phyloP scores from a whole-genome alignment of 1,140 invertebrate species.

The Drosophila auraria region DNA sequence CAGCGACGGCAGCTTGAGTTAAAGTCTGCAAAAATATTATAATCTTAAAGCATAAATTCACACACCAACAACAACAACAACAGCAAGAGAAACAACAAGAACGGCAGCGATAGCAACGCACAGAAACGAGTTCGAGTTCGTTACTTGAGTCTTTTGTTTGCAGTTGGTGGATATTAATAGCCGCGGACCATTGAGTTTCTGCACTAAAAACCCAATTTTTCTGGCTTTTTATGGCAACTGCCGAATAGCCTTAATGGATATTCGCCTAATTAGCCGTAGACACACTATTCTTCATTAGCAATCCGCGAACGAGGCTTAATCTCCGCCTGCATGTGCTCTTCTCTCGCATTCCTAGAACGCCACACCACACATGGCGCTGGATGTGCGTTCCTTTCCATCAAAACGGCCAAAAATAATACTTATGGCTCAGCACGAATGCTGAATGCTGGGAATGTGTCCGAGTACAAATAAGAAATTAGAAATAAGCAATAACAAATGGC shows the following conservation, averaged over 20 bases:
- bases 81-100: constrained; percentile 7
- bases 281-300: constrained; percentile 59
- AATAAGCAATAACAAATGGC: constrained; percentile 23
- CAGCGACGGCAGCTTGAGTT: constrained; percentile 28
- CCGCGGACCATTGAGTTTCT: constrained; percentile 71
- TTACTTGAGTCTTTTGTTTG: constrained; percentile 76
- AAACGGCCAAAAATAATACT: constrained; percentile 31
- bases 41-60: constrained; percentile 81
- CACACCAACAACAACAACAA: constrained; percentile 50
- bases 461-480: neutral
- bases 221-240: constrained; percentile 39
- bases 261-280: constrained; percentile 69
- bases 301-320: constrained; percentile 32
- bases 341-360: constrained; percentile 7
- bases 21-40: constrained; percentile 73
- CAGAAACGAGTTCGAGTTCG: constrained; percentile 59
- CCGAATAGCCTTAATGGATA: constrained; percentile 66
- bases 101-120: constrained; percentile 32
- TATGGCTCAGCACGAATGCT: constrained; percentile 35
- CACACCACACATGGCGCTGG: constrained; percentile 34
- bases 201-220: constrained; percentile 77
- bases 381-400: constrained; percentile 53
- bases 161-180: constrained; percentile 69
- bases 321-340: constrained; percentile 50
- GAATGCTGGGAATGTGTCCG: constrained; percentile 37